Evolutionary conservation across 1,140 invertebrate genomes (phyloP).

Genomic region (Metaphire vulgaris): DNA sequence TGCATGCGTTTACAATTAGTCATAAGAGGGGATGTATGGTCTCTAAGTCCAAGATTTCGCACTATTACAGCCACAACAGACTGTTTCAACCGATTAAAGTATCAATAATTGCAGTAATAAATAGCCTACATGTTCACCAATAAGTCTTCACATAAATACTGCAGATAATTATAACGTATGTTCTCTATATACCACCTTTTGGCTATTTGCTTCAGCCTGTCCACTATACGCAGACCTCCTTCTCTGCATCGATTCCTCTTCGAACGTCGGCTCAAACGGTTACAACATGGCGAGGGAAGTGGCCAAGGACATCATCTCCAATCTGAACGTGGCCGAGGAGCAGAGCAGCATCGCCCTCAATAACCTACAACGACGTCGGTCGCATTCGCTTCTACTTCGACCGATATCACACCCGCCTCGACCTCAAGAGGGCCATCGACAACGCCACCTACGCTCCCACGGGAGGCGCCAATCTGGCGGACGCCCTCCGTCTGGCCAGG

Average conservation of each 20-base stretch:
- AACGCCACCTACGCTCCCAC: neutral
- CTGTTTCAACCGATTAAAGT: no score
- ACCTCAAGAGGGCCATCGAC: neutral
- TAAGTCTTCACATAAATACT: no score
- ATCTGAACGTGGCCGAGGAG: neutral
- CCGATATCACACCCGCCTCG: neutral
- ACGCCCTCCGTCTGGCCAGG: neutral
- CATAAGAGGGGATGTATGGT: no score
- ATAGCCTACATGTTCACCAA: no score
- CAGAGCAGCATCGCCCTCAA: neutral
- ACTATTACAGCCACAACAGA: no score
- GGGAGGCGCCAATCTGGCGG: neutral
- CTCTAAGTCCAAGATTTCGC: no score
- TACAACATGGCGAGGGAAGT: neutral
- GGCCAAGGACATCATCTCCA: neutral
- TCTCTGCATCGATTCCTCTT: neutral
- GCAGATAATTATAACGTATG: no score
- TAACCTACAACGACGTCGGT: neutral
- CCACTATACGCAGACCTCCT: neutral
- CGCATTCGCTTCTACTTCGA: neutral
- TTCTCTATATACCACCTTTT: no score
- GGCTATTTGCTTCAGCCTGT: neutral
- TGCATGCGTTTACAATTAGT: no score
- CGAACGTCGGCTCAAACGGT: neutral
- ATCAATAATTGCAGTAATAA: no score